Conservation (phyloP, 2,888 invertebrate genomes). For the Hyppa rectilinea region DNA sequence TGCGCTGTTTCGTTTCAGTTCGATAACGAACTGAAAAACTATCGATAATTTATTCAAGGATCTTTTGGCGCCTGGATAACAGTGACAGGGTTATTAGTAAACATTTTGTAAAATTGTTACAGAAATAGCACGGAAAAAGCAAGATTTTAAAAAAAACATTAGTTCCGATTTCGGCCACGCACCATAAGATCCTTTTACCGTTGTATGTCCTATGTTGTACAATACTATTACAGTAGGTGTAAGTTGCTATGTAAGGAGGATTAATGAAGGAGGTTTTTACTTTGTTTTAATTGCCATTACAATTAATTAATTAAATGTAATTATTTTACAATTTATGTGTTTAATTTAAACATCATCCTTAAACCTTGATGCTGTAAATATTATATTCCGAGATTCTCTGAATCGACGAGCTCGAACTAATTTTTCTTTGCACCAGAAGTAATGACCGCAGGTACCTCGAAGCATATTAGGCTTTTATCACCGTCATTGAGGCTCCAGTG, state of each 20-base stretch:
- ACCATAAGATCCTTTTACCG: no score
- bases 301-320: conserved; percentile 32
- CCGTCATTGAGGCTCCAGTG: conserved; percentile 91
- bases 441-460: conserved; percentile 91
- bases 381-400: background rate
- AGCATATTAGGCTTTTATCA: conserved; percentile 90
- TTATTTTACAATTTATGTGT: conserved; percentile 25
- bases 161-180: no score
- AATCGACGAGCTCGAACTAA: background rate
- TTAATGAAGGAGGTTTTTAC: conserved; percentile 15
- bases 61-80: background rate
- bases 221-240: conserved; percentile 10
- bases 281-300: conserved; percentile 41
- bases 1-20: background rate
- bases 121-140: background rate
- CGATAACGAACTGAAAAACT: background rate
- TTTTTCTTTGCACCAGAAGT: conserved; percentile 32
- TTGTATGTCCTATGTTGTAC: background rate
- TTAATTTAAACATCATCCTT: conserved; percentile 17
- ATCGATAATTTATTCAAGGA: background rate
- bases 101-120: background rate
- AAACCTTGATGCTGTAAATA: background rate
- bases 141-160: background rate
- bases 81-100: background rate
- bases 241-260: conserved; percentile 16